Percentiles rank a stretch among this genome's conserved stretches.
Evolutionary conservation across 1,140 invertebrate species (phyloP).

Genomic region (Antheraea pernyi): DNA sequence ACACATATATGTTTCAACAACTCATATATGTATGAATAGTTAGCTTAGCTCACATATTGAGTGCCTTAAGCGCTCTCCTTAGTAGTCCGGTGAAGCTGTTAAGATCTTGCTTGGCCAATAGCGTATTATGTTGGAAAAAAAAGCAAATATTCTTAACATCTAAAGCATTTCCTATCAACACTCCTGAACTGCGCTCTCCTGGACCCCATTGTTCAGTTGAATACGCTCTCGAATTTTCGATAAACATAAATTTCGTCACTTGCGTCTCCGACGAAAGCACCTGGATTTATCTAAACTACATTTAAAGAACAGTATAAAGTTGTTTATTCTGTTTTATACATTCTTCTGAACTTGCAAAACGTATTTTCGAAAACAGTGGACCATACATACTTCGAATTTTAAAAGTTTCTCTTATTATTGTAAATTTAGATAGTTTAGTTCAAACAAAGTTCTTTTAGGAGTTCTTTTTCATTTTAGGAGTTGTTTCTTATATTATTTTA

Average conservation of each 20-base stretch:
- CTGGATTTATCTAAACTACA: constrained; percentile 4
- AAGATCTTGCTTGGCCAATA: no score
- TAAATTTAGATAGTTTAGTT: no score
- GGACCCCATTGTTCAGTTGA: neutral
- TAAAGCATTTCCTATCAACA: neutral
- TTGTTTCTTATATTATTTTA: no score
- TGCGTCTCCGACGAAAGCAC: neutral
- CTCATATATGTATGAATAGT: no score
- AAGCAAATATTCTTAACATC: neutral
- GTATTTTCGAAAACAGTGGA: neutral
- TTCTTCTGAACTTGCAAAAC: neutral
- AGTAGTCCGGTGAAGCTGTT: no score
- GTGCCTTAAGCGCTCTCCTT: no score
- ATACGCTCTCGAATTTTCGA: neutral
- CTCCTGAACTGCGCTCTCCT: neutral
- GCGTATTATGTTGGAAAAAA: no score
- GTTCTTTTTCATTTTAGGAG: no score
- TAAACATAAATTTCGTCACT: constrained; percentile 3
- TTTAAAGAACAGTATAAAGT: neutral
- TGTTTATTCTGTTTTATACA: neutral
- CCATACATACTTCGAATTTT: neutral
- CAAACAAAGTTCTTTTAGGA: no score
- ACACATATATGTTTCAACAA: no score
- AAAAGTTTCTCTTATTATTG: neutral
- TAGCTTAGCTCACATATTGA: no score